phyloP scores from a whole-genome alignment of 2,113 vertebrate genomes.

The Perognathus longimembris region DNA sequence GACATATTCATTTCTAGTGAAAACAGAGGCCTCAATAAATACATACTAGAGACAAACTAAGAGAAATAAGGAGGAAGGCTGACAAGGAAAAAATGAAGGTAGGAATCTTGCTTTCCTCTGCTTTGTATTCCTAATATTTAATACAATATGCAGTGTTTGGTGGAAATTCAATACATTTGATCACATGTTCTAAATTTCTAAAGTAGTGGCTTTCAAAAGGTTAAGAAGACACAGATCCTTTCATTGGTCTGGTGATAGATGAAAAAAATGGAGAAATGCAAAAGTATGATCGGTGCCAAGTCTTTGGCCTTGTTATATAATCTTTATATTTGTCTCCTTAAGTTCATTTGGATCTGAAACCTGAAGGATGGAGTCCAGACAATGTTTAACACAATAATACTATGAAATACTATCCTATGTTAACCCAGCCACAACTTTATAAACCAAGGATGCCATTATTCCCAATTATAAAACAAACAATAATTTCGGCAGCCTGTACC shows the following conservation, averaged over 20 bases:
- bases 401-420: background rate
- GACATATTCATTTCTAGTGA: slow-evolving; percentile 19
- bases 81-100: background rate
- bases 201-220: background rate
- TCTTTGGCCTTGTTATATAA: background rate
- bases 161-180: slow-evolving; percentile 12
- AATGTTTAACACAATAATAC: background rate
- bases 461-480: background rate
- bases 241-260: background rate
- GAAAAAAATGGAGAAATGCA: slow-evolving; percentile 25
- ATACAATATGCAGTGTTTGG: background rate
- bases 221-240: background rate
- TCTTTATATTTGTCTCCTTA: background rate
- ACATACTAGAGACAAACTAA: slow-evolving; percentile 21
- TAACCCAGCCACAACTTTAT: background rate
- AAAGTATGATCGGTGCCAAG: slow-evolving; percentile 27
- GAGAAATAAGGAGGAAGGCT: background rate
- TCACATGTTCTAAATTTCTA: background rate
- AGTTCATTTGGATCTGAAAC: background rate
- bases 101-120: background rate
- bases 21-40: slow-evolving; percentile 17
- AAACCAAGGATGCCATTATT: background rate
- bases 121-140: slow-evolving; percentile 17
- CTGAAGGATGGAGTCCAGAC: background rate
- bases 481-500: background rate